Conservation (phyloP, 2,113 vertebrate species). For the Oncorhynchus tshawytscha region DNA sequence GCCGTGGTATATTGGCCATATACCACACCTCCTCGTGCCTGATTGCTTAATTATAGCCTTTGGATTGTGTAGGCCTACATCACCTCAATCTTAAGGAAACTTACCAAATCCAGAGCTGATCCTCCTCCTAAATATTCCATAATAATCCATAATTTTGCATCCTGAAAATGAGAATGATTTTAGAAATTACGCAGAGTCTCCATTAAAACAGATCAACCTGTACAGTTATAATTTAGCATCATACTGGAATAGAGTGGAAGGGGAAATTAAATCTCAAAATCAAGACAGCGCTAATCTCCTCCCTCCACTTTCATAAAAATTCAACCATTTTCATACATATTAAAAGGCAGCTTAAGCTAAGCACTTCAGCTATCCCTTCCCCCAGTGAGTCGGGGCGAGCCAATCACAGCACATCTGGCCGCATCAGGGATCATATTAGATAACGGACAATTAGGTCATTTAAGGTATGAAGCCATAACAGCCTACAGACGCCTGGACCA, state of each 20-base stretch:
- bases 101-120: conserved; percentile 93
- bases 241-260: background rate
- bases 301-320: too few relatives aligned
- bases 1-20: too few relatives aligned
- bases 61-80: too few relatives aligned
- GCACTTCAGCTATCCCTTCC: conserved; percentile 3
- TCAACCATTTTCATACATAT: too few relatives aligned
- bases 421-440: background rate
- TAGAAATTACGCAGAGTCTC: background rate
- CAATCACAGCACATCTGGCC: conserved; percentile 2
- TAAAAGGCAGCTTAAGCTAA: background rate
- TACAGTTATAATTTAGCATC: background rate
- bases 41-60: background rate
- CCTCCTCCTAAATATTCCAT: conserved; percentile 97
- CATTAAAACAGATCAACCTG: background rate
- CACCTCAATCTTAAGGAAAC: conserved; percentile 33
- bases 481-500: background rate
- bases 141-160: conserved; percentile 97
- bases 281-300: background rate
- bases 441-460: conserved; percentile 6
- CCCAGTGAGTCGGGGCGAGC: background rate
- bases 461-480: background rate
- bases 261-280: background rate
- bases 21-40: too few relatives aligned
- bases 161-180: conserved; percentile 65